Percentiles rank a stretch among this genome's conserved stretches.
phyloP scores from a whole-genome alignment of 2,113 vertebrate genomes.

The Aleadryas rufinucha region DNA sequence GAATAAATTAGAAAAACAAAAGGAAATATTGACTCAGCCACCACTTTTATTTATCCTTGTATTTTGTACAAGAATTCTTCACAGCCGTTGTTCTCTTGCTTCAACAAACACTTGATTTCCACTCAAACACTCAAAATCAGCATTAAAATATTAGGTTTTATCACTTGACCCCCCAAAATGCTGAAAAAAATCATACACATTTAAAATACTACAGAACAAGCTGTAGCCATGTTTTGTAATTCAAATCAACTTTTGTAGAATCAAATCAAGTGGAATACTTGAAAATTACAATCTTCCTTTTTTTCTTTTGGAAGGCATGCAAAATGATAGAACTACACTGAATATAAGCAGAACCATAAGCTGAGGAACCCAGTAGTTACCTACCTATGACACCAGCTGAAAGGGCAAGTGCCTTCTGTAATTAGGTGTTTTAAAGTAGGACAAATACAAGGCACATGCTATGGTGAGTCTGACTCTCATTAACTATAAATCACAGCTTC shows the following conservation, averaged over 20 bases:
- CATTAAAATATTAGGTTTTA: neutral
- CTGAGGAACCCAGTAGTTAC: neutral
- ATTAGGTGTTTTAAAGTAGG: neutral
- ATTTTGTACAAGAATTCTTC: neutral
- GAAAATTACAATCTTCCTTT: neutral
- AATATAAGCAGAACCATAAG: neutral
- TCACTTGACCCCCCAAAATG: neutral
- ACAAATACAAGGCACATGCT: neutral
- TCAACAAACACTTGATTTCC: neutral
- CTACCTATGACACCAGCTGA: neutral
- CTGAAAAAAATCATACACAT: neutral
- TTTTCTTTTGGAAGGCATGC: neutral
- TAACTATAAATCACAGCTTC: neutral
- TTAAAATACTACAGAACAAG: neutral
- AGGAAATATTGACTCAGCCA: neutral
- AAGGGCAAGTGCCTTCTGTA: neutral
- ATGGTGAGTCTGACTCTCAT: neutral
- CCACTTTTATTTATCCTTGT: neutral
- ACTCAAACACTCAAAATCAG: neutral
- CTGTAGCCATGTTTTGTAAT: neutral
- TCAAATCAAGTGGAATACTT: neutral
- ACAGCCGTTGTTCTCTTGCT: neutral
- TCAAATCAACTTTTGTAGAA: neutral
- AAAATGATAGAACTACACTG: neutral
- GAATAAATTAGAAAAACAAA: conserved; percentile 10